Base-by-base conservation (phyloP, 1,140 invertebrate genomes). In the Drosophila tani region DNA sequence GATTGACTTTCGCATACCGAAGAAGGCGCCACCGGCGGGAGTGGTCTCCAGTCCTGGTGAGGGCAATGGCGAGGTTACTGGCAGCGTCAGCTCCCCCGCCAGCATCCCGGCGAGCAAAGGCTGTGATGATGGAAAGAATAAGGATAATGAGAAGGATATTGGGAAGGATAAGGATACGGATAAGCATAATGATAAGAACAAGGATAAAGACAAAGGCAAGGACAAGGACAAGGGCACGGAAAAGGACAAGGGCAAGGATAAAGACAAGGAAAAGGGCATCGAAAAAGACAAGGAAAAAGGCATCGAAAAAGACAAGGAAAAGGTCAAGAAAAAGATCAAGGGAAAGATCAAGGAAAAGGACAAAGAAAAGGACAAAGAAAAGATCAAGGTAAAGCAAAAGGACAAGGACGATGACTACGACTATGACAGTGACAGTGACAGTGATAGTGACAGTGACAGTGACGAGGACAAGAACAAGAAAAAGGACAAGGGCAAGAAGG, bases 1-100 rank as follows among this genome's bases (percentile, higher is more conserved):
- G 45, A 63, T 81, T 5, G 62, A 62, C 11, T 88, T 84, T 14
- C 79, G 79, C 1, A 88, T 88, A 55, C 84, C 84, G 0, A 87
- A 87, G 6, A 87, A 81, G 38, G 27, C 51, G 2, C 19, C 7
- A 12, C 6, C 43, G 11, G 27, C 46, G 41, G 15, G 35, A 8
- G 27, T 46, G 35, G 15, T 41, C 19, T 11, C 27, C 29, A 55
- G 11, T 1, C 32, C 17, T 11, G 35, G 5, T 2, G 35, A 58
- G 0, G 19, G 15, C 9, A 21, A 74, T 6, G 35, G 5, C 12
- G 51, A 14, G 1, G 15, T 11, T 7, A 41, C 7, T 6, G n/a
- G 50, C 3, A 21, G 4, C 11, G n/a, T n/a, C 3, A 12, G 35
- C 15, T 41, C 8, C 6, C 0, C 8, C 0, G 2, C 27, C 15